Evolutionary conservation across 2,113 vertebrate species (phyloP), one percentile per base, ranked within the genome.

Genomic region (Neogale vison): DNA sequence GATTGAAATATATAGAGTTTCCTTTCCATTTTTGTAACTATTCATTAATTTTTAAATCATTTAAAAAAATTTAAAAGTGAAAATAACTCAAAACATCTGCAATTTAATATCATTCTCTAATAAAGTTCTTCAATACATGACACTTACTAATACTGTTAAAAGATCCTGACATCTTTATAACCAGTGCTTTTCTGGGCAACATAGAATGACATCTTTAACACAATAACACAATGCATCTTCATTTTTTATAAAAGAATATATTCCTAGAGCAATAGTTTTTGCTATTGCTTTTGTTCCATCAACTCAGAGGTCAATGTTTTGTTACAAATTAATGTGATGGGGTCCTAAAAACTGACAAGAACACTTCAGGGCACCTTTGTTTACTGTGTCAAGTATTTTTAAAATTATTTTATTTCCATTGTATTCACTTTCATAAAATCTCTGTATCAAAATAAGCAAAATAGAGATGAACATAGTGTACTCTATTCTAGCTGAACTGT

Each of bases 381-480:
- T 89, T 80, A 1, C 13, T 83, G 23, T 77, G 82, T 50, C 42
- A 97, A 92, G 69, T 77, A 18, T 80, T 96, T 90, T 67, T 93
- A 29, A 94, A 87, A 79, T 87, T 67, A 57, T 36, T 88, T 67
- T 90, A 36, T 79, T 79, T 76, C 57, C 18, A 74, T 65, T 88
- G 8, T 72, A 67, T 76, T 96, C 20, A 84, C 11, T 93, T 85
- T 21, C 71, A 86, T 88, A 86, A 69, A 69, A 79, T 21, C 17
- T 96, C n/a, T 82, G 13, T 82, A 61, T 57, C n/a, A 90, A 90
- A 94, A 57, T 1, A 50, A 90, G 15, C 23, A 96, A 83, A 92
- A 74, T 2, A 69, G 36, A 57, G 36, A 57, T 50, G 14, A 42
- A 93, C 47, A 80, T 50, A 95, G 36, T 79, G 10, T 61, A 6